Evolutionary conservation across 2,888 invertebrate species (phyloP), one percentile per base, ranked within the genome.

Genomic region (Papilio elwesi): DNA sequence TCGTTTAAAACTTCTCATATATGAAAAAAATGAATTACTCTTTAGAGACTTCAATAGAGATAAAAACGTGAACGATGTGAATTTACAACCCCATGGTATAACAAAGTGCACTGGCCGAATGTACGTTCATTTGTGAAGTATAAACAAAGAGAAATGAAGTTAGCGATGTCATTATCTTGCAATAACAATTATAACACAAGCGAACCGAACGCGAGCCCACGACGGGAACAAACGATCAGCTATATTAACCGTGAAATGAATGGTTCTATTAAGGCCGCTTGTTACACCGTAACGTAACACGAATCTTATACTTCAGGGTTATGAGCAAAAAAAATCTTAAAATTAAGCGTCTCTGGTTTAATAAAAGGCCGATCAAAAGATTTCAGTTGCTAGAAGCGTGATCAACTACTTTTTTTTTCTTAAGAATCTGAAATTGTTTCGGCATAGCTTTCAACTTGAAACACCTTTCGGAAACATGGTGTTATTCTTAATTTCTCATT

Each of bases 171-270:
- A 74, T 77, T 76, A 77, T 75, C 74, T 75, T 74, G 74, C 69
- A 78, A 78, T 79, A 79, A 77, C 77, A 81, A 79, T 80, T 80
- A 78, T 75, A 79, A 76, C 75, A 76, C 77, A 77, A 75, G 72
- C 73, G 74, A 78, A 77, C 79, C 76, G 74, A 79, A 80, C 74
- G 55, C 55, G 70, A 79, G 78, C 78, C 78, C 79, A 78, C 78
- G 79, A 80, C 77, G 74, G 74, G 82, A 81, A 85, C 85, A 87
- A 87, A 86, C 86, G 86, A 86, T 84, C 81, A 80, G 86, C 81
- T 84, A 84, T 87, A 89, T 87, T 85, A 82, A 83, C 83, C 84
- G 79, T 84, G 88, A 90, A 90, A 91, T 90, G 86, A 88, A 87
- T 83, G 84, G 83, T 88, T 84, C 80, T 81, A 83, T 81, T 10